These are phyloP conservation scores for Tachysurus vachellii DNA, from an alignment of 2,113 vertebrate genomes.

Conservation along the genomic window DNA sequence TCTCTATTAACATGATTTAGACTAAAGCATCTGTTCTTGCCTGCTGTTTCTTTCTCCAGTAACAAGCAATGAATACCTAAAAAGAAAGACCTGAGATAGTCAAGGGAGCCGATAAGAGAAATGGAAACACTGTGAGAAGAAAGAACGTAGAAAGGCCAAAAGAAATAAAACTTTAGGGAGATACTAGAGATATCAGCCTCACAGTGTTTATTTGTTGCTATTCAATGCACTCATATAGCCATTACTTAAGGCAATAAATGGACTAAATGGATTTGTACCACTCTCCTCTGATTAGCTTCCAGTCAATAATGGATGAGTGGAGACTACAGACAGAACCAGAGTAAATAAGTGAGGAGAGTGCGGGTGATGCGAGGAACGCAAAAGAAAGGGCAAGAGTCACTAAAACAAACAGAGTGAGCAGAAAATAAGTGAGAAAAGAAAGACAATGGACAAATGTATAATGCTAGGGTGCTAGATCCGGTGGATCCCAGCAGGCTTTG, in stretches of 20 bases:
- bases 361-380: neutral
- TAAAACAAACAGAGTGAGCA: neutral
- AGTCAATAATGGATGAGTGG: constrained; percentile 78
- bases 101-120: constrained; percentile 36
- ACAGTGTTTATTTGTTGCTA: constrained; percentile 60
- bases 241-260: constrained; percentile 76
- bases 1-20: constrained; percentile 2
- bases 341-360: constrained; percentile 22
- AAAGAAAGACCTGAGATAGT: constrained; percentile 33
- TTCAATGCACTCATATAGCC: constrained; percentile 72
- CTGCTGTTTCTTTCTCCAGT: neutral
- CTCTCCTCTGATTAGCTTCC: constrained; percentile 74
- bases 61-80: constrained; percentile 27
- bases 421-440: constrained; percentile 3
- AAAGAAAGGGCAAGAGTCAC: neutral
- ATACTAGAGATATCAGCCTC: constrained; percentile 63
- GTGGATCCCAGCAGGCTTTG: constrained; percentile 49
- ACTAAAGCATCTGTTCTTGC: constrained; percentile 8
- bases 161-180: constrained; percentile 29
- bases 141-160: constrained; percentile 38
- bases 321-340: constrained; percentile 69
- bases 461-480: constrained; percentile 31
- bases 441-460: constrained; percentile 13
- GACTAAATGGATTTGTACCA: constrained; percentile 75
- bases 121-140: constrained; percentile 41